Conservation (phyloP, 2,113 vertebrate genomes). For the Felis chaus region DNA sequence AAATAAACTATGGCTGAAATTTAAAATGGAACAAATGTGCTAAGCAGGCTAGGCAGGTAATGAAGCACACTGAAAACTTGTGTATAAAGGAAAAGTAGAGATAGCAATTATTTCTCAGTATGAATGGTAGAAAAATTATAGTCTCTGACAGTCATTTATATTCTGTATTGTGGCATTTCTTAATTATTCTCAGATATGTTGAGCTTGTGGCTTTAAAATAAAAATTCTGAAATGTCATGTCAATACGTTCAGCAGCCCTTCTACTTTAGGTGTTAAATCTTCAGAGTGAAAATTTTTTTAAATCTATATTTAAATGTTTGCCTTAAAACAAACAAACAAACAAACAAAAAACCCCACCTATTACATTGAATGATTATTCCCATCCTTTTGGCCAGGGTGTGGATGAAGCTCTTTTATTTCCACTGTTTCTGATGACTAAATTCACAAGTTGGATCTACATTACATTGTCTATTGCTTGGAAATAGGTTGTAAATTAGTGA, state of each 20-base stretch:
- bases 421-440: neutral
- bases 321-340: neutral
- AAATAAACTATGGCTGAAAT: constrained; percentile 43
- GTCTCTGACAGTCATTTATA: constrained; percentile 40
- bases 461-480: neutral
- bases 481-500: neutral
- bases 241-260: constrained; percentile 43
- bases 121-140: constrained; percentile 61
- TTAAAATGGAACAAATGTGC: constrained; percentile 53
- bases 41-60: constrained; percentile 52
- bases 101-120: constrained; percentile 64
- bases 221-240: constrained; percentile 65
- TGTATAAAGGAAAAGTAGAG: constrained; percentile 46
- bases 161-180: constrained; percentile 60
- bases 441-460: neutral
- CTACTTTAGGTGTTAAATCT: constrained; percentile 26
- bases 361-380: neutral
- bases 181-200: constrained; percentile 65
- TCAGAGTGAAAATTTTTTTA: constrained; percentile 21
- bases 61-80: constrained; percentile 66
- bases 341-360: no score
- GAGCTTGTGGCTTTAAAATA: constrained; percentile 62
- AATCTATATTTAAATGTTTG: neutral
- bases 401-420: neutral
- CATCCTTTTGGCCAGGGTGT: neutral